Base-by-base conservation (phyloP, 2,888 invertebrate genomes). In the Lithosia quadra region DNA sequence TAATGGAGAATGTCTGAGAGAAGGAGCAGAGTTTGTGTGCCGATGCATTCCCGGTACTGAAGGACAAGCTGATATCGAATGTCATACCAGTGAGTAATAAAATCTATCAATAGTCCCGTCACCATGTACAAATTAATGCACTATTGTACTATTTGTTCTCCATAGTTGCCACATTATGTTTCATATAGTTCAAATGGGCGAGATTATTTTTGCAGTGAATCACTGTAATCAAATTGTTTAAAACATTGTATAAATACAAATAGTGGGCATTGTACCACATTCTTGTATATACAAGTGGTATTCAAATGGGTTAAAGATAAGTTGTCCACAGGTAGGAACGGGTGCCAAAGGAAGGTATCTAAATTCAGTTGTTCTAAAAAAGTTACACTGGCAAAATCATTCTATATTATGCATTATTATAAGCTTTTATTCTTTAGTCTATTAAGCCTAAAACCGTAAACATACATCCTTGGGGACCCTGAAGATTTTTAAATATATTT, bases 1-100 rank as follows among this genome's bases (percentile, higher is more conserved):
- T 83, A 98, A 97, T 76, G 97, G 98, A n/a, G 97, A 97, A 90
- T 98, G 98, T 93, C 96, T 98, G 77, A 96, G 97, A 80, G 97
- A 98, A 91, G 97, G 97, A 76, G 97, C 97, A 73, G 97, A 97
- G 85, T 98, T 98, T 95, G 97, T 97, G 53, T 98, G 98, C 92
- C 96, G 97, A 86, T 98, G 97, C 91, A 96, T 97, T 77, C 96
- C 97, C 67, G 97, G 97, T 77, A 97, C 96, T 65, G 96, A 96
- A 88, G 97, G 97, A 80, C 95, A 96, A 81, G 97, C 97, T 53
- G 96, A 97, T 83, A 92, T 96, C 82, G 97, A 97, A 87, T 97
- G 97, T 94, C 95, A 95, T 77, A 93, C 95, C 79, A 95, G 95
- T 95, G 88, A 95, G 95, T 95, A 91, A 76, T 63, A 79, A 53